These are phyloP conservation scores for Melangyna quadrimaculata DNA, from an alignment of 2,888 invertebrate genomes.

Conservation along the genomic window DNA sequence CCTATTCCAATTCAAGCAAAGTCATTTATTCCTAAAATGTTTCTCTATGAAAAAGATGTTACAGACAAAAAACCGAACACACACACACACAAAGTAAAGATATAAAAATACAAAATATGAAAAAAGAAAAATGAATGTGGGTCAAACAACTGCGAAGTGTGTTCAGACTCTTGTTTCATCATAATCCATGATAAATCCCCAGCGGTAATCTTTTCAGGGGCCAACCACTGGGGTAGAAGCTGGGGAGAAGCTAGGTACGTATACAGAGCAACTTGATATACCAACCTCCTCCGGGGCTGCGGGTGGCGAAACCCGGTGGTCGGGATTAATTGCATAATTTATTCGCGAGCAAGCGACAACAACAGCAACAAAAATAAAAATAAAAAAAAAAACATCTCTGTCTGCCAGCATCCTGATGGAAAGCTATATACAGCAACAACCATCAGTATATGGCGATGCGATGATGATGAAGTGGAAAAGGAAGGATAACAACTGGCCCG, in stretches of 20 bases:
- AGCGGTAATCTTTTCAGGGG: conserved; percentile 29
- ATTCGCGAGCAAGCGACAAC: conserved; percentile 37
- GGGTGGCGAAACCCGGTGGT: conserved; percentile 35
- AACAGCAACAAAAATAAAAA: neutral
- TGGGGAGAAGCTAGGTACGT: no score
- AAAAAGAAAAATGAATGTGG: conserved; percentile 3
- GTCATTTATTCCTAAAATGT: neutral
- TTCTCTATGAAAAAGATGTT: conserved; percentile 7
- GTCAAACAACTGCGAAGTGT: conserved; percentile 49
- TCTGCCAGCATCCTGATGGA: conserved; percentile 31
- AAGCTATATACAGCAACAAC: neutral
- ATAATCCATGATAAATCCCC: conserved; percentile 54
- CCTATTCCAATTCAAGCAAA: neutral
- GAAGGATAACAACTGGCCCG: conserved; percentile 42
- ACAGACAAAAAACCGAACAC: neutral
- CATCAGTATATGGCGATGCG: neutral
- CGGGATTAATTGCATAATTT: conserved; percentile 66
- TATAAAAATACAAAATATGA: neutral
- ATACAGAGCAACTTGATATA: conserved; percentile 18
- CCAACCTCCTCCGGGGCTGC: neutral
- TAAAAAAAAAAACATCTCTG: neutral
- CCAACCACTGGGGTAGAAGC: conserved; percentile 16
- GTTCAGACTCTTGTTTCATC: conserved; percentile 56
- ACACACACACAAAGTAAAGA: neutral
- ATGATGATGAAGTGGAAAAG: conserved; percentile 45